These are phyloP conservation scores for Perccottus glenii DNA, from an alignment of 2,113 vertebrate species.

Conservation along the genomic window DNA sequence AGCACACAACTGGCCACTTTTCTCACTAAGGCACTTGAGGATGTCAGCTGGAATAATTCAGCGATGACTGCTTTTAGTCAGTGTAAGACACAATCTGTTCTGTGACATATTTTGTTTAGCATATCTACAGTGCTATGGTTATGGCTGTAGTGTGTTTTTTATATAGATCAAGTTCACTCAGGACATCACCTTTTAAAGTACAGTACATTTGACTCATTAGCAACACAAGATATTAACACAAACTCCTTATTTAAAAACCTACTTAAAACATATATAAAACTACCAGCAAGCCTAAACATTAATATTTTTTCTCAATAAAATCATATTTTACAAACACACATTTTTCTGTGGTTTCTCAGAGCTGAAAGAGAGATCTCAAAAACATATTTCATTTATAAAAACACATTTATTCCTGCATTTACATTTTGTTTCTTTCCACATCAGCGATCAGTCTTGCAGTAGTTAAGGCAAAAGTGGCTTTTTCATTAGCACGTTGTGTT, in stretches of 20 bases:
- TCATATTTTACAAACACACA: constrained; percentile 21
- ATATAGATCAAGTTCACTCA: constrained; percentile 58
- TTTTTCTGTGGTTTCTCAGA: constrained; percentile 13
- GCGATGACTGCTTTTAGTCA: constrained; percentile 6
- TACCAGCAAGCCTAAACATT: not conserved
- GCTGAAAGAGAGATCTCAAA: constrained; percentile 32
- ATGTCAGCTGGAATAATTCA: constrained; percentile 27
- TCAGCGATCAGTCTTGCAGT: constrained; percentile 50
- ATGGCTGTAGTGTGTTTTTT: constrained; percentile 15
- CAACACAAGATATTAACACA: constrained; percentile 15
- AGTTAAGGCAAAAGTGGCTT: constrained; percentile 59
- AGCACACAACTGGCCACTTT: constrained; percentile 44
- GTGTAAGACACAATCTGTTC: no score
- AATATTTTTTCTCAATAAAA: constrained; percentile 1
- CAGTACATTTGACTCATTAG: constrained; percentile 22
- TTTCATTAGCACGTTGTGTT: constrained; percentile 34
- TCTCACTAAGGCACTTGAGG: constrained; percentile 71
- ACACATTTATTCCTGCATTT: constrained; percentile 1
- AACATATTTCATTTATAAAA: constrained; percentile 39
- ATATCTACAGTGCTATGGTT: constrained; percentile 11
- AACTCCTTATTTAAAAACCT: constrained; percentile 5
- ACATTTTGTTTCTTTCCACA: constrained; percentile 20
- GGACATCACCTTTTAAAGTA: constrained; percentile 28
- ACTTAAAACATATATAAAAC: constrained; percentile 2
- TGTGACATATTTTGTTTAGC: no score